phyloP scores from a whole-genome alignment of 92 coral and sea anemone species.

The Phenganax subtilis region DNA sequence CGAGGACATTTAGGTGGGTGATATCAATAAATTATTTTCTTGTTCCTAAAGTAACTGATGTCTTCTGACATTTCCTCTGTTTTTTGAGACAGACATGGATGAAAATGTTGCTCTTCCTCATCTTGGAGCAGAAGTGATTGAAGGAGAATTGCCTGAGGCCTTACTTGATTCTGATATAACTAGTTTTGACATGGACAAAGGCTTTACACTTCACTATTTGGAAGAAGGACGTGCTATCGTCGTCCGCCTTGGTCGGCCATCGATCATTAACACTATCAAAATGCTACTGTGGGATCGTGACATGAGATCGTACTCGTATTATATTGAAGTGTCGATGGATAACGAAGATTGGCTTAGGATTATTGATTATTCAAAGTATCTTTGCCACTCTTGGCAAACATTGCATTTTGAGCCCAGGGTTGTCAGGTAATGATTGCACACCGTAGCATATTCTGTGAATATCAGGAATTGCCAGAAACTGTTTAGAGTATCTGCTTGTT shows the following conservation, averaged over 20 bases:
- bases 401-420: conserved; percentile 82
- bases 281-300: conserved; percentile 89
- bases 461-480: neutral
- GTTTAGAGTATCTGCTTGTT: neutral
- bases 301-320: conserved; percentile 77
- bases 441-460: neutral
- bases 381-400: conserved; percentile 90
- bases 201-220: conserved; percentile 82
- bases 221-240: conserved; percentile 84
- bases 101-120: conserved; percentile 88
- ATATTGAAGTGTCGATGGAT: conserved; percentile 91
- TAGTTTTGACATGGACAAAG: conserved; percentile 86
- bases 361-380: conserved; percentile 77
- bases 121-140: conserved; percentile 89
- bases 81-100: conserved; percentile 57
- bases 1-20: conserved; percentile 96
- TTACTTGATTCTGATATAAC: conserved; percentile 70
- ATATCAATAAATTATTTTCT: neutral
- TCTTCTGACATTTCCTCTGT: neutral
- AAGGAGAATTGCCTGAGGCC: conserved; percentile 78
- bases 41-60: neutral
- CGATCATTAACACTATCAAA: conserved; percentile 78
- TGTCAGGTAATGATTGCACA: conserved; percentile 58
- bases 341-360: conserved; percentile 84
- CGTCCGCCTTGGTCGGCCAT: conserved; percentile 74